Evolutionary conservation across 1,140 invertebrate species (phyloP).

Genomic region (Melipona quadrifasciata): DNA sequence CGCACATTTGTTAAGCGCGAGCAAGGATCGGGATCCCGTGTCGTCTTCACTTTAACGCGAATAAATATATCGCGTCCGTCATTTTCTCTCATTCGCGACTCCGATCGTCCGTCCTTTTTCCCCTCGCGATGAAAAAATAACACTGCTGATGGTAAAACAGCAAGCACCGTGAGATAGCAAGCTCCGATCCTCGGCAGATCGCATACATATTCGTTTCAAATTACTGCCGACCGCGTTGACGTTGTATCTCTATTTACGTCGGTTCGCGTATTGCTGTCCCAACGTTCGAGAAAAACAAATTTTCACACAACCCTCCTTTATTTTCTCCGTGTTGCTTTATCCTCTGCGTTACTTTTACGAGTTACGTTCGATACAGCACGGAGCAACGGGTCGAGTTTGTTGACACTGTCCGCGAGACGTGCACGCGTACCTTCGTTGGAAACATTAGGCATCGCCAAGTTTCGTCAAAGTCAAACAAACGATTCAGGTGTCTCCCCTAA

Average conservation of each 20-base stretch:
- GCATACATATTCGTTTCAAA: constrained; percentile 5
- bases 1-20: background rate
- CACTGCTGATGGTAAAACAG: constrained; percentile 16
- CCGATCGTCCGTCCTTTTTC: no score
- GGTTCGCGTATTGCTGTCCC: background rate
- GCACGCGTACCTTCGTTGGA: constrained; percentile 10
- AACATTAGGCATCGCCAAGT: background rate
- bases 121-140: constrained; percentile 4
- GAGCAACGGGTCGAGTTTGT: constrained; percentile 33
- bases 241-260: background rate
- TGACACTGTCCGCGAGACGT: constrained; percentile 22
- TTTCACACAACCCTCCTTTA: background rate
- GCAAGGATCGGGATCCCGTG: background rate
- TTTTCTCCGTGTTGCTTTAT: background rate
- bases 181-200: background rate
- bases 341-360: background rate
- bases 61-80: constrained; percentile 45
- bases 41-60: constrained; percentile 41
- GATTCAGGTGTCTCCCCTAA: constrained; percentile 8
- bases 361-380: background rate
- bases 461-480: constrained; percentile 33
- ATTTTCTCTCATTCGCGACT: background rate
- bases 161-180: background rate
- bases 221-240: background rate
- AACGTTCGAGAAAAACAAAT: background rate